phyloP scores from a whole-genome alignment of 2,888 invertebrate genomes.

The Stenoptilia bipunctidactyla region DNA sequence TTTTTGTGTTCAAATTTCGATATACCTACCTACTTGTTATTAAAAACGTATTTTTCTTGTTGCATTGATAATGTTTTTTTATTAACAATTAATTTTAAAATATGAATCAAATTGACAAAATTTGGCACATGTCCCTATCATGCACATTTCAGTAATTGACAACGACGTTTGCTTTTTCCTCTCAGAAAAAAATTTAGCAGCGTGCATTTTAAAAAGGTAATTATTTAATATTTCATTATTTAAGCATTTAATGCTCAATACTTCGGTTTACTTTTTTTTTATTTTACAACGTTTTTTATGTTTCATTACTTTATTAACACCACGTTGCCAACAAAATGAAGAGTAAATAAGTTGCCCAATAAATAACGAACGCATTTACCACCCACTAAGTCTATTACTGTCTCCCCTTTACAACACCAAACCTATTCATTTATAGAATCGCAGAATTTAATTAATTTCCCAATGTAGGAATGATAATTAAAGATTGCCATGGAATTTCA shows the following conservation, averaged over 20 bases:
- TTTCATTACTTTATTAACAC: not conserved
- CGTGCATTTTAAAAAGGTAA: no score
- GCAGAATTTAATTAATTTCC: slow-evolving; percentile 47
- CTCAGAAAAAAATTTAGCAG: no score
- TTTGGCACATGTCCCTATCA: no score
- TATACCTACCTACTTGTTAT: not conserved
- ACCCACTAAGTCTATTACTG: slow-evolving; percentile 23
- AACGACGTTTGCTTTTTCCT: no score
- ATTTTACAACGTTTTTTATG: not conserved
- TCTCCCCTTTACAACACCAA: slow-evolving; percentile 20
- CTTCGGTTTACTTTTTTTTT: not conserved
- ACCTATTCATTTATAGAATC: slow-evolving; percentile 33
- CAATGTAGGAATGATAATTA: slow-evolving; percentile 46
- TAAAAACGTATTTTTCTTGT: not conserved
- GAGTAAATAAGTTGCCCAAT: no score
- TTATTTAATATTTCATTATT: no score
- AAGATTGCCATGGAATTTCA: slow-evolving; percentile 39
- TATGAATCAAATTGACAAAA: no score
- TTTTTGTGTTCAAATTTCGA: not conserved
- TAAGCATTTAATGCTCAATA: not conserved
- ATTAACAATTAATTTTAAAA: no score
- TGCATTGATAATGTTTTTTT: no score
- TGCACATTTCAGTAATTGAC: no score
- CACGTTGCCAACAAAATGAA: no score
- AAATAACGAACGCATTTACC: slow-evolving; percentile 18